A percentile compares a stretch with the other conserved stretches of the same genome.
These are phyloP conservation scores for Eupithecia subumbrata DNA, from an alignment of 2,888 invertebrate species.

Conservation along the genomic window DNA sequence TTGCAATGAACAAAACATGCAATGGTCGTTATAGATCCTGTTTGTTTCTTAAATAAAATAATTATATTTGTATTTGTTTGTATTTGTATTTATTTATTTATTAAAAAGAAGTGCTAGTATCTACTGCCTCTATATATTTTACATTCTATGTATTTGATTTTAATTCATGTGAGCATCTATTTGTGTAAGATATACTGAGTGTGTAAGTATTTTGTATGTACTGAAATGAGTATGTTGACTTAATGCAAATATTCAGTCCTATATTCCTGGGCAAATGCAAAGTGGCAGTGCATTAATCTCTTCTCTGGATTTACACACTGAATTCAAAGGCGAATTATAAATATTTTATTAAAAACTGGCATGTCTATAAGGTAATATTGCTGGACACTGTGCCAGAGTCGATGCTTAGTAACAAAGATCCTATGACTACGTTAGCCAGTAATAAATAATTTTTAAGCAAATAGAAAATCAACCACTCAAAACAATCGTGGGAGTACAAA, in stretches of 20 bases:
- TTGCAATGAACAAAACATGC: constrained; percentile 43
- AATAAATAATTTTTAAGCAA: too few relatives aligned
- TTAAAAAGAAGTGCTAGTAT: too few relatives aligned
- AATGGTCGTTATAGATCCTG: not conserved
- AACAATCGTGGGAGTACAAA: not conserved
- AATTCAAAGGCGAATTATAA: constrained; percentile 32
- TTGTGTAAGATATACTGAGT: not conserved
- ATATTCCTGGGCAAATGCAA: constrained; percentile 38
- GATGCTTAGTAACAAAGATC: too few relatives aligned
- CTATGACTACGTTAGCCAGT: too few relatives aligned
- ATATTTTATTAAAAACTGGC: constrained; percentile 17
- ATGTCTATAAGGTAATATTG: not conserved
- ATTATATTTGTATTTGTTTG: too few relatives aligned
- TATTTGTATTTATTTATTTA: too few relatives aligned
- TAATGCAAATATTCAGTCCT: constrained; percentile 35
- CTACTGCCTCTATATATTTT: too few relatives aligned
- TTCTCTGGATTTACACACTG: constrained; percentile 39
- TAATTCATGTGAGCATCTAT: not conserved
- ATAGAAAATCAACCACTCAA: not conserved
- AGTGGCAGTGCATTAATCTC: constrained; percentile 38
- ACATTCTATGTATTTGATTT: not conserved
- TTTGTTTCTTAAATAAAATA: too few relatives aligned
- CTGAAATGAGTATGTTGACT: constrained; percentile 5
- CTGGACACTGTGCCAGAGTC: not conserved
- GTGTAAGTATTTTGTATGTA: not conserved